Conservation (phyloP, 1,140 invertebrate species). For the Cydia strobilella region DNA sequence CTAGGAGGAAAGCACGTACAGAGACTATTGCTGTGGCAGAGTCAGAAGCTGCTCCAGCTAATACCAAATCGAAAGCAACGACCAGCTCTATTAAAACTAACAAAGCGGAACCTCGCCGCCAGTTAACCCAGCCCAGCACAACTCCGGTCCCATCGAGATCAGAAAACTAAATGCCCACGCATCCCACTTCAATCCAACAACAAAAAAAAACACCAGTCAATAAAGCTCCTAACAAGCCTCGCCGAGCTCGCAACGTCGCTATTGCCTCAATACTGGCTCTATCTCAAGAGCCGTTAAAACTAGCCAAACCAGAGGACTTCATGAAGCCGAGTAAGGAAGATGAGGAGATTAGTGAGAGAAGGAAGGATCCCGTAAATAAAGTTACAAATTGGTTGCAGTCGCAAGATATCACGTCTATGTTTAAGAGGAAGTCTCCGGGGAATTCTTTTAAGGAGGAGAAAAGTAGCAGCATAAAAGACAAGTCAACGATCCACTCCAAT, state of each 20-base stretch:
- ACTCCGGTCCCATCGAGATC: background rate
- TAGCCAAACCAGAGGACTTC: background rate
- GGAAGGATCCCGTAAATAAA: constrained; percentile 2
- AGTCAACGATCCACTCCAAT: background rate
- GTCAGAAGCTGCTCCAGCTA: too few species aligned
- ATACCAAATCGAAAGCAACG: too few species aligned
- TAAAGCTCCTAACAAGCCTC: background rate
- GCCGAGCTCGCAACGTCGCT: constrained; percentile 5
- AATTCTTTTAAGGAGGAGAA: background rate
- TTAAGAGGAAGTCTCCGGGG: constrained; percentile 1
- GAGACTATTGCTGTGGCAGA: too few species aligned
- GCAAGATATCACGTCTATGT: constrained; percentile 11
- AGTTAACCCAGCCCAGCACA: too few species aligned
- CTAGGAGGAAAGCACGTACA: too few species aligned
- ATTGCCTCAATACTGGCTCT: constrained; percentile 2
- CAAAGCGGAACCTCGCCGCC: too few species aligned
- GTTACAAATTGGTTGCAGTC: constrained; percentile 20
- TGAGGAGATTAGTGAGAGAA: background rate
- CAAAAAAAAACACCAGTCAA: background rate
- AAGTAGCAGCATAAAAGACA: background rate
- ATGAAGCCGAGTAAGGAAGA: constrained; percentile 2
- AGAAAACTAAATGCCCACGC: background rate
- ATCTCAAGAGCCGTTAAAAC: background rate
- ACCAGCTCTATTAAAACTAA: too few species aligned
- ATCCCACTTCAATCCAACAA: background rate